Conservation (phyloP, 1,140 invertebrate genomes). For the Cydia strobilella region DNA sequence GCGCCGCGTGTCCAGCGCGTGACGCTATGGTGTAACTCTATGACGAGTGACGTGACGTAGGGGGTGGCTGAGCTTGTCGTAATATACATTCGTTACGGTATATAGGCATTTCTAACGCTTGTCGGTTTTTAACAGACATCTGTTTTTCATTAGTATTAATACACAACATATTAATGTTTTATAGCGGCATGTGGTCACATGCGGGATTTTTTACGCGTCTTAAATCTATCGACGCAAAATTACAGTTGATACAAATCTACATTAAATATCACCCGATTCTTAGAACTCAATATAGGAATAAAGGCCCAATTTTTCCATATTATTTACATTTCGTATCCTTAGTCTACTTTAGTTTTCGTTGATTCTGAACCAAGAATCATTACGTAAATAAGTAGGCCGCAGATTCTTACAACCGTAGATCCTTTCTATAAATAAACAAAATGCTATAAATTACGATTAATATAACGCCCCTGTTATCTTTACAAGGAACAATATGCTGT, state of each 20-base stretch:
- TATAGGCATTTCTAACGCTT: not conserved
- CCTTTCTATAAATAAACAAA: conserved; percentile 21
- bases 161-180: not conserved
- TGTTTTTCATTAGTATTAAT: conserved; percentile 2
- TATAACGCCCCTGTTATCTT: conserved; percentile 17
- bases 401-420: not conserved
- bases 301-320: no score
- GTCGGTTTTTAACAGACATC: not conserved
- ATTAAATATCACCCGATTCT: not conserved
- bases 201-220: conserved; percentile 1
- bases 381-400: not conserved
- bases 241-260: not conserved
- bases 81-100: conserved; percentile 22
- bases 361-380: not conserved
- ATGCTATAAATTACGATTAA: conserved; percentile 7
- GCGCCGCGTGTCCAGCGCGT: conserved; percentile 14
- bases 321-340: no score
- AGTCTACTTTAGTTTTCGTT: no score
- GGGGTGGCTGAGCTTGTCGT: conserved; percentile 3
- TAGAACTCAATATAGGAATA: not conserved
- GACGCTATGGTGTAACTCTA: conserved; percentile 1
- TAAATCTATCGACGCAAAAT: not conserved
- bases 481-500: conserved; percentile 11
- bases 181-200: conserved; percentile 1
- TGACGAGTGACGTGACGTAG: conserved; percentile 15